A percentile compares a stretch with the other conserved stretches of the same genome.
These are phyloP conservation scores for Ridgeia piscesae DNA, from an alignment of 1,140 invertebrate species.

Conservation along the genomic window DNA sequence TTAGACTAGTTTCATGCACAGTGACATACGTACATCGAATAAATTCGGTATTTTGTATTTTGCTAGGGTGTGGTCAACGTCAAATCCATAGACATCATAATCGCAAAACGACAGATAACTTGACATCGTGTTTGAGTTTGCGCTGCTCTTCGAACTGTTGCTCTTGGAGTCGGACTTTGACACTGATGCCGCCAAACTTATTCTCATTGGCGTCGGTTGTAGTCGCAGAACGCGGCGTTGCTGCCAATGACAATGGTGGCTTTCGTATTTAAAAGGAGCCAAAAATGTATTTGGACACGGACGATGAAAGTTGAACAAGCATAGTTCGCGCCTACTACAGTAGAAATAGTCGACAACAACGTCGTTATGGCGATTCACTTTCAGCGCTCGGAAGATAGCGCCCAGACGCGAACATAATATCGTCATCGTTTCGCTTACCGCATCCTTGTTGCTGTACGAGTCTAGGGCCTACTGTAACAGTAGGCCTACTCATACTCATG, in stretches of 20 bases:
- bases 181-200: not conserved
- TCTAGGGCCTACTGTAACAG: too few relatives aligned
- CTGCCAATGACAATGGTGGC: not conserved
- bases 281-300: too few relatives aligned
- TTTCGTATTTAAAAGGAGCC: not conserved
- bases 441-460: too few relatives aligned
- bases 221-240: too few relatives aligned
- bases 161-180: not conserved
- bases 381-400: not conserved
- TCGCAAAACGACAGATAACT: constrained; percentile 8
- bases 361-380: not conserved
- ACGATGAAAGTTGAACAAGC: too few relatives aligned
- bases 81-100: constrained; percentile 21
- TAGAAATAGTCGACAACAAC: not conserved
- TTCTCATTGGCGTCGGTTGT: not conserved
- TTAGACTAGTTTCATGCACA: not conserved
- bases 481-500: too few relatives aligned
- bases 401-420: not conserved
- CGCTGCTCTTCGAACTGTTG: not conserved
- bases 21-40: constrained; percentile 2
- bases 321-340: not conserved
- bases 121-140: not conserved
- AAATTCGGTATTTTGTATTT: constrained; percentile 22
- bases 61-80: constrained; percentile 16
- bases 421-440: too few relatives aligned